Conservation (phyloP, 2,888 invertebrate genomes). For the Mantis religiosa region DNA sequence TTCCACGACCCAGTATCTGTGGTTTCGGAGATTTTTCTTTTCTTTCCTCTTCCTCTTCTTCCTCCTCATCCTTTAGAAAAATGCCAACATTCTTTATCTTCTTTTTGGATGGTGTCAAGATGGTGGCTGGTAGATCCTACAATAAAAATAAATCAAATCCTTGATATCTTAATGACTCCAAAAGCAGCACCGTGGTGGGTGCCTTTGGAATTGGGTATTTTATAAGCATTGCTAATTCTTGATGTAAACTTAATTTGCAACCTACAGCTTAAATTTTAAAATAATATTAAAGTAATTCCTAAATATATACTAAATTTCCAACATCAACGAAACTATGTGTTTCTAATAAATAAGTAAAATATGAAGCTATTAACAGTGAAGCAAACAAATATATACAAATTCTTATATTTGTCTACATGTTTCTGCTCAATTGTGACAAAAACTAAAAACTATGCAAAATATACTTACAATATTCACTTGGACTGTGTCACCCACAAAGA, state of each 20-base stretch:
- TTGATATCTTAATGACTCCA: neutral
- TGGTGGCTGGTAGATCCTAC: slow-evolving; percentile 68
- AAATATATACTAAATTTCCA: no score
- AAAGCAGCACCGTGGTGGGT: no score
- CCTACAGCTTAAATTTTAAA: no score
- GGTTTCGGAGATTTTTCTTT: slow-evolving; percentile 58
- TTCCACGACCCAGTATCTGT: slow-evolving; percentile 72
- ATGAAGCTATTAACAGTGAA: no score
- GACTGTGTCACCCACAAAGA: slow-evolving; percentile 97
- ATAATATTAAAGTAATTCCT: no score
- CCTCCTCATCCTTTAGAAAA: slow-evolving; percentile 86
- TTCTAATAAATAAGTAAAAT: no score
- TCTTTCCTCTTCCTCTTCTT: slow-evolving; percentile 75
- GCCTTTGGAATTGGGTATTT: no score
- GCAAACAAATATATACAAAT: no score
- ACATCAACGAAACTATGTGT: no score
- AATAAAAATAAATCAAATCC: slow-evolving; percentile 22
- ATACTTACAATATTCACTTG: slow-evolving; percentile 74
- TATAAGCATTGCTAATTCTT: no score
- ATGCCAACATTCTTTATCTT: slow-evolving; percentile 93
- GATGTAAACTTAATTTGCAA: no score
- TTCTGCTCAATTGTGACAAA: neutral
- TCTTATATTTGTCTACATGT: no score
- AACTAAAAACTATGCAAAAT: neutral
- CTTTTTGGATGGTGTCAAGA: slow-evolving; percentile 90